phyloP scores from a whole-genome alignment of 2,113 vertebrate species.

The Lepus europaeus region DNA sequence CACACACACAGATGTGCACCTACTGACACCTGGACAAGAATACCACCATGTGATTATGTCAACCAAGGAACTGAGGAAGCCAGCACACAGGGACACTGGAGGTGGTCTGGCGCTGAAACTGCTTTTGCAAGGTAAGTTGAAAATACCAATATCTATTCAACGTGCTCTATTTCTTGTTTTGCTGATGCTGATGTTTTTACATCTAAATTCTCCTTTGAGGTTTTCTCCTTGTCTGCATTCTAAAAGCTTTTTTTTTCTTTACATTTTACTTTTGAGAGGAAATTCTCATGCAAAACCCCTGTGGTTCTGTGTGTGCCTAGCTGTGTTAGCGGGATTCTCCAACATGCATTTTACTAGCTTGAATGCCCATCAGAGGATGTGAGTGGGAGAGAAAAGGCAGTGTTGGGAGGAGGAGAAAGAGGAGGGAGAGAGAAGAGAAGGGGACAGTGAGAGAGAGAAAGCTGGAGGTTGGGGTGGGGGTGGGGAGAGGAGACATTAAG shows the following conservation, averaged over 20 bases:
- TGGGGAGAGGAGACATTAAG: not conserved
- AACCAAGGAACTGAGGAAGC: constrained; percentile 82
- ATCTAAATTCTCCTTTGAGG: constrained; percentile 40
- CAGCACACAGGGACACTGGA: constrained; percentile 76
- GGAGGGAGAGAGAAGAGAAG: constrained; percentile 19
- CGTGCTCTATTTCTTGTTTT: not conserved
- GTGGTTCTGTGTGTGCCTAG: constrained; percentile 65
- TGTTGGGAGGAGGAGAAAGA: constrained; percentile 59
- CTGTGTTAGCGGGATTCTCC: constrained; percentile 73
- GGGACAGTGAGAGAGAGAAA: not conserved
- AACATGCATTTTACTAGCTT: constrained; percentile 78
- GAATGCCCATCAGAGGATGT: constrained; percentile 79
- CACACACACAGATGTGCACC: constrained; percentile 60
- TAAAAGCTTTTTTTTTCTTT: constrained; percentile 39
- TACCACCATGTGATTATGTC: constrained; percentile 83
- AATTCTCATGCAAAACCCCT: constrained; percentile 74
- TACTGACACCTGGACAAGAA: constrained; percentile 76
- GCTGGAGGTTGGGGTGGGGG: not conserved
- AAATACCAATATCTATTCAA: constrained; percentile 56
- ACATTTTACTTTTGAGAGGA: constrained; percentile 77
- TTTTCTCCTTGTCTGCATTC: constrained; percentile 62
- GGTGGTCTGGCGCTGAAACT: constrained; percentile 80
- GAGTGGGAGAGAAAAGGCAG: constrained; percentile 74
- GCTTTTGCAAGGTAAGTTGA: constrained; percentile 88
- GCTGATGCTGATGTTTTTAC: not conserved